Conservation (phyloP, 2,888 invertebrate species). For the Callyntrura sp. region DNA sequence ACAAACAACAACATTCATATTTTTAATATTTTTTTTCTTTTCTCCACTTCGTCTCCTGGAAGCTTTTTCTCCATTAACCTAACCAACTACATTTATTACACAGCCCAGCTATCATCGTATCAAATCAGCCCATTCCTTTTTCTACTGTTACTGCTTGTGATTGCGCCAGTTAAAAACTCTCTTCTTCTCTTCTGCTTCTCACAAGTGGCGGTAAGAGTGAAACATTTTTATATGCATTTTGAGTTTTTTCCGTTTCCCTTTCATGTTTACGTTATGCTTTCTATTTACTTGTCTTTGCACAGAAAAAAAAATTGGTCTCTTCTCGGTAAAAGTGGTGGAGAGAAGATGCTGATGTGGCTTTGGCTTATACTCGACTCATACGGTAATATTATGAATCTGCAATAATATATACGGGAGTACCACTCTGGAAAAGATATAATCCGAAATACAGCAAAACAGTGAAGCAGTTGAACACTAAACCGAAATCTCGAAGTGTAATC, state of each 20-base stretch:
- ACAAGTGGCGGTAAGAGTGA: not conserved
- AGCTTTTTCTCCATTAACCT: conserved; percentile 69
- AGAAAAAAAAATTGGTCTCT: conserved; percentile 18
- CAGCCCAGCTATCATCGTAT: conserved; percentile 35
- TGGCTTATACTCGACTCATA: conserved; percentile 6
- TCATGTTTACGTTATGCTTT: conserved; percentile 19
- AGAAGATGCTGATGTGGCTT: conserved; percentile 68
- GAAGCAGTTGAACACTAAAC: conserved; percentile 46
- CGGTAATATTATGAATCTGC: not conserved
- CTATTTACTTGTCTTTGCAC: conserved; percentile 44
- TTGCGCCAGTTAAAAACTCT: conserved; percentile 65
- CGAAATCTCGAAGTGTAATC: conserved; percentile 71
- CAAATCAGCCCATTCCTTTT: conserved; percentile 35
- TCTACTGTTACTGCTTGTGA: conserved; percentile 49
- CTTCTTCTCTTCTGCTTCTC: conserved; percentile 40
- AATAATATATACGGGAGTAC: conserved; percentile 56
- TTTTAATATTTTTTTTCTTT: conserved; percentile 44
- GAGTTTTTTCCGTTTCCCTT: conserved; percentile 24
- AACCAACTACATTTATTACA: conserved; percentile 65
- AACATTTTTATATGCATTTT: conserved; percentile 66
- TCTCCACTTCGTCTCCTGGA: conserved; percentile 28
- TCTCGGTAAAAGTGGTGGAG: conserved; percentile 19
- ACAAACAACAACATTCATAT: conserved; percentile 46
- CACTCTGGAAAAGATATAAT: conserved; percentile 56
- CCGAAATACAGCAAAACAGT: conserved; percentile 10